A percentile compares a stretch with the other conserved stretches of the same genome.
Conservation (phyloP, 2,113 vertebrate genomes). For the Mystacornis crossleyi region DNA sequence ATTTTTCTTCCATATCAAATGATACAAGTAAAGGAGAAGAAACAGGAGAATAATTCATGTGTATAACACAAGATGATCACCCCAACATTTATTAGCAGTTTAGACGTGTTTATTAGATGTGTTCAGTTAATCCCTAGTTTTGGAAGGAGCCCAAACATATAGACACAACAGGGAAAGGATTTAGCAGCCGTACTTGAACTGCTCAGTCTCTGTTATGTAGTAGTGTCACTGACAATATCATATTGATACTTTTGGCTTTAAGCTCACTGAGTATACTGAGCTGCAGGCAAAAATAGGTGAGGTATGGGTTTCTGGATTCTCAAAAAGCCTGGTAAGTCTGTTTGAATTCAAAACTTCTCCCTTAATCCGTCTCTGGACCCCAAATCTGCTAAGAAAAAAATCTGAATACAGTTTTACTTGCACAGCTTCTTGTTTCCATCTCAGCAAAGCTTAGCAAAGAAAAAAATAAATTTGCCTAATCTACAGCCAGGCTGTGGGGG, state of each 20-base stretch:
- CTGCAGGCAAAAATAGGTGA: constrained; percentile 16
- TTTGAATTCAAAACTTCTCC: neutral
- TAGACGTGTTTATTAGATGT: too few species aligned
- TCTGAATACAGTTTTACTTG: neutral
- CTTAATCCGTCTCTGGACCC: neutral
- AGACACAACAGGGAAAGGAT: neutral
- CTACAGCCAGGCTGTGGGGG: neutral
- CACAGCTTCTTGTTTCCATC: neutral
- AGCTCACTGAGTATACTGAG: neutral
- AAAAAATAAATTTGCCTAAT: neutral
- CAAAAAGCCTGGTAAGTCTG: neutral
- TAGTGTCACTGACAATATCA: neutral
- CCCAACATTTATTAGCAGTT: neutral
- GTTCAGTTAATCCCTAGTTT: neutral
- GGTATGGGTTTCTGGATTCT: neutral
- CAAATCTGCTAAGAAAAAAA: neutral
- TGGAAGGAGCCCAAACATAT: constrained; percentile 15
- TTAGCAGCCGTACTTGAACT: neutral
- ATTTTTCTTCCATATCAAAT: neutral
- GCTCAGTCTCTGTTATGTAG: neutral
- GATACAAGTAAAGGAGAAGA: neutral
- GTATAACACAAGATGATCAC: neutral
- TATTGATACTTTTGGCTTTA: constrained; percentile 27
- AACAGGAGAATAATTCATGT: neutral
- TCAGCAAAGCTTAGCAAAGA: neutral